These are phyloP conservation scores for Cheilosia vulpina DNA, from an alignment of 2,888 invertebrate genomes.

Conservation along the genomic window DNA sequence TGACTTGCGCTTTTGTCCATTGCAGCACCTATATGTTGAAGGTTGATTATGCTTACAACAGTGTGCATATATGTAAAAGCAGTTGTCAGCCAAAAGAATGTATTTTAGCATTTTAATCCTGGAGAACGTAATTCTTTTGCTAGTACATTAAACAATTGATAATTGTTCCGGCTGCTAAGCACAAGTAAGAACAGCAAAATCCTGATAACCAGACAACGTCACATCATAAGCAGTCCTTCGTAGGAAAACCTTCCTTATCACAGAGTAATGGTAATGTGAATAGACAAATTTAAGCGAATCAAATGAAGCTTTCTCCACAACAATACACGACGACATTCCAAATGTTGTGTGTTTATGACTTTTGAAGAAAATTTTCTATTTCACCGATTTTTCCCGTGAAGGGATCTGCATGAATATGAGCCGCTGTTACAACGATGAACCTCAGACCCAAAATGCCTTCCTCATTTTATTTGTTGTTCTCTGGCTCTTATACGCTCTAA, in stretches of 20 bases:
- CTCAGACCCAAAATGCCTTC: constrained; percentile 26
- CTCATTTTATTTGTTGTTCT: constrained; percentile 25
- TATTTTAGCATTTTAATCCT: neutral
- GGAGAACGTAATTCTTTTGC: constrained; percentile 8
- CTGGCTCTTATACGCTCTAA: constrained; percentile 23
- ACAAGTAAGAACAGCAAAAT: constrained; percentile 22
- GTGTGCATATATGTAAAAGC: neutral
- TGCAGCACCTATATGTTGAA: constrained; percentile 16
- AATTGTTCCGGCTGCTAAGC: constrained; percentile 51
- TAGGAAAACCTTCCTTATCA: constrained; percentile 26
- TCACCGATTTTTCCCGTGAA: constrained; percentile 52
- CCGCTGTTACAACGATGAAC: constrained; percentile 4
- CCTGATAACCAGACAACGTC: constrained; percentile 43
- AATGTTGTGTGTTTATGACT: constrained; percentile 69
- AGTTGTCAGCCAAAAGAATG: neutral
- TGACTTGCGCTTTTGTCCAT: constrained; percentile 53
- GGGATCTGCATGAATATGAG: constrained; percentile 22
- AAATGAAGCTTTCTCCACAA: constrained; percentile 51
- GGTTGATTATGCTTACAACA: neutral
- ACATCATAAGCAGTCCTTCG: constrained; percentile 48
- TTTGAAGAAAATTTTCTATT: constrained; percentile 64
- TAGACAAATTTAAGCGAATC: constrained; percentile 57
- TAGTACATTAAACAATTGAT: constrained; percentile 51
- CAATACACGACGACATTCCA: constrained; percentile 40
- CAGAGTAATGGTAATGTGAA: constrained; percentile 36